Evolutionary conservation across 2,113 vertebrate species (phyloP).

Genomic region (Ancistrus triradiatus): DNA sequence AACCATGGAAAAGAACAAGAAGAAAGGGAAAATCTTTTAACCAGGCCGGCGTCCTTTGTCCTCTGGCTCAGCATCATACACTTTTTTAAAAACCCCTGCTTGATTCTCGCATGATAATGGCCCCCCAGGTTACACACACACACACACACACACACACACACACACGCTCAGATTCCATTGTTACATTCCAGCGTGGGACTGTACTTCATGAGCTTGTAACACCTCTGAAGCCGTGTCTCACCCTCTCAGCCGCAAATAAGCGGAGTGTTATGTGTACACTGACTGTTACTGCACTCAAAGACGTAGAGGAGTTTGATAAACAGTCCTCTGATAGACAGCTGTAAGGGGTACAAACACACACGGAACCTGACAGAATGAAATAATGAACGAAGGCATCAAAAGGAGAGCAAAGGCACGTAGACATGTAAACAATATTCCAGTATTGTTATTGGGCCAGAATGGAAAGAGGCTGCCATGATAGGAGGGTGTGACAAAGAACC

Average conservation of each 20-base stretch:
- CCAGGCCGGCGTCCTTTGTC: neutral
- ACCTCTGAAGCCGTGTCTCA: neutral
- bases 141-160: slow-evolving; percentile 2
- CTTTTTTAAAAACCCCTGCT: slow-evolving; percentile 33
- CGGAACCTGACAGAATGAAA: too few relatives aligned
- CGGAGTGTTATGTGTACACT: neutral
- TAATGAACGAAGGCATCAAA: too few relatives aligned
- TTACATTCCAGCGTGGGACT: neutral
- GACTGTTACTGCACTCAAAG: slow-evolving; percentile 9
- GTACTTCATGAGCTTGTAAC: neutral
- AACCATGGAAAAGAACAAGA: slow-evolving; percentile 81
- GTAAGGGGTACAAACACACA: too few relatives aligned
- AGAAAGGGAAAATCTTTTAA: slow-evolving; percentile 78
- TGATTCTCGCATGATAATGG: slow-evolving; percentile 40
- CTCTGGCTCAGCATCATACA: slow-evolving; percentile 39
- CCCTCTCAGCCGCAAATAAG: neutral
- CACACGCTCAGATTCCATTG: neutral
- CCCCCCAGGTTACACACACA: slow-evolving; percentile 24
- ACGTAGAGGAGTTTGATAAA: slow-evolving; percentile 15
- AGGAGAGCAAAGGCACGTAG: too few relatives aligned
- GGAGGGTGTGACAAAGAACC: too few relatives aligned
- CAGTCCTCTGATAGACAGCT: slow-evolving; percentile 4
- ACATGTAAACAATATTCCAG: too few relatives aligned
- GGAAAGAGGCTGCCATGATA: too few relatives aligned
- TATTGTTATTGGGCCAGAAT: too few relatives aligned